Evolutionary conservation across 2,113 vertebrate genomes (phyloP), one percentile per base, ranked within the genome.

Genomic region (Mus pahari): DNA sequence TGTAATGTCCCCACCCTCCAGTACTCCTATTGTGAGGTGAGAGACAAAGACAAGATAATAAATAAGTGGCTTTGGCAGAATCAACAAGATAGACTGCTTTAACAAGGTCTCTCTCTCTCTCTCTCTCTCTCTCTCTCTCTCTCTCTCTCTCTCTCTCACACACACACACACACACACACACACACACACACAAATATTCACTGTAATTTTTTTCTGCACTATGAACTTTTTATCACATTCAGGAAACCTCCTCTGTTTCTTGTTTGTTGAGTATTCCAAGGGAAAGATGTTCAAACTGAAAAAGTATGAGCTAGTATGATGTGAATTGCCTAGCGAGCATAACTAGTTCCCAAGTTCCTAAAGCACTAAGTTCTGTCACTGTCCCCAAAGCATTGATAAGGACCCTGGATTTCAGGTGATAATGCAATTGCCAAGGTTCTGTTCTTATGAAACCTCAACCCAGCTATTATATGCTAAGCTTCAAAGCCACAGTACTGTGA

Each of bases 281-380:
- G 28, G 22, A 86, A 84, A 96, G 53, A 26, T 48, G 58, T 48
- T 86, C 48, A 75, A 68, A 81, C 91, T 60, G 48, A 93, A 33
- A 68, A 68, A 68, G 5, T 33, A 53, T 33, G 87, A 58, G 33
- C 19, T 88, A 17, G 45, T 90, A 70, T 62, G 36, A 70, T 62
- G 14, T 89, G 68, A 60, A 92, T 55, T 55, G 58, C 31, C 36
- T 95, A 62, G 50, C 84, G 24, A 50, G 62, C 3, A 8, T 92
- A 58, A 36, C 58, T 39, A 89, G 17, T 66, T n/a, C 19, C 16
- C 26, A 36, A 88, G 55, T 48, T 19, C 48, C 36, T 81, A 53
- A 66, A 36, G 55, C 48, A 74, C 73, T 60, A 22, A 93, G 66
- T 87, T 82, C 64, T 78, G 48, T 55, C 64, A 86, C 48, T 48